These are phyloP conservation scores for Neotoxoptera formosana DNA, from an alignment of 1,140 invertebrate species.

Conservation along the genomic window DNA sequence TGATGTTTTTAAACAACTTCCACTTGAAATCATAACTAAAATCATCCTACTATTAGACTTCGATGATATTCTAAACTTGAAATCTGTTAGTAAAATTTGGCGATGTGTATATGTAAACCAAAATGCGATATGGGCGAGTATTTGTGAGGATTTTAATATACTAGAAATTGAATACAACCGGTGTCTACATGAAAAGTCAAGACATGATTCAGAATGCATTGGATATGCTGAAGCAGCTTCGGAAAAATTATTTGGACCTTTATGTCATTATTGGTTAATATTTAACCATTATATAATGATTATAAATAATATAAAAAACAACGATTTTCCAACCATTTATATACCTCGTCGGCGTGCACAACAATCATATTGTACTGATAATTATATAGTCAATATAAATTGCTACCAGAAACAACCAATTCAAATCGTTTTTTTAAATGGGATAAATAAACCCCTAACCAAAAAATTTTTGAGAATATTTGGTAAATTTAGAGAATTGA, in stretches of 20 bases:
- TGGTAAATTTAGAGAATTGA: not conserved
- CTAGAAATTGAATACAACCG: not conserved
- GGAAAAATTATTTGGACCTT: not conserved
- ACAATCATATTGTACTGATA: slow-evolving; percentile 1
- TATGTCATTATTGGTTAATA: not conserved
- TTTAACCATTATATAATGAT: slow-evolving; percentile 23
- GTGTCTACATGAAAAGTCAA: not conserved
- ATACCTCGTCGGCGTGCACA: not conserved
- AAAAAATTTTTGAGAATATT: not conserved
- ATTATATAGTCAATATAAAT: slow-evolving; percentile 34
- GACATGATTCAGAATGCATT: not conserved
- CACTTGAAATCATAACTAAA: slow-evolving; percentile 35
- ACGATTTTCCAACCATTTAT: not conserved
- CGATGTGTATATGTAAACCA: not conserved
- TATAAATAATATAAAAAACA: not conserved
- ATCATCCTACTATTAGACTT: not conserved
- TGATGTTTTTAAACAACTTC: not conserved
- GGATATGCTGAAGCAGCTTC: not conserved
- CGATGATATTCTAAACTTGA: not conserved
- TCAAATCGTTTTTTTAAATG: not conserved
- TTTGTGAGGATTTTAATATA: slow-evolving; percentile 8
- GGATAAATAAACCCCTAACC: too few species aligned
- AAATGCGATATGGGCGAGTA: not conserved
- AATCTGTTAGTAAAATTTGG: slow-evolving; percentile 3
- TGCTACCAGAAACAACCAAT: not conserved